A percentile compares a stretch with the other conserved stretches of the same genome.
Conservation (phyloP, 1,140 invertebrate genomes). For the Drosophila miranda region DNA sequence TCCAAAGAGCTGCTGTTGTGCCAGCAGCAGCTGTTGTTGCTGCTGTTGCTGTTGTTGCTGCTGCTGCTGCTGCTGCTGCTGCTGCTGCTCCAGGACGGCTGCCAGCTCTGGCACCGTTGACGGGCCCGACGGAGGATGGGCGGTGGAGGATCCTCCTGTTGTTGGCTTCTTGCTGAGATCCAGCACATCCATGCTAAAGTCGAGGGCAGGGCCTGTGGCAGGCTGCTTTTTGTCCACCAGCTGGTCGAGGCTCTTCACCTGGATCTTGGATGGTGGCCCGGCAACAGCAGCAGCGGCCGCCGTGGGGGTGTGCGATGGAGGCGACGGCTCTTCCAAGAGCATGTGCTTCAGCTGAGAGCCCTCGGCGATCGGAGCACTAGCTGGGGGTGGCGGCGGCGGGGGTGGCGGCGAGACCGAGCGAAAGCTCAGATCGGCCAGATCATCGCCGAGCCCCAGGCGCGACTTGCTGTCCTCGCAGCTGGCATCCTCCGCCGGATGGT, state of each 20-base stretch:
- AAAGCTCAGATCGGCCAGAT: conserved; percentile 72
- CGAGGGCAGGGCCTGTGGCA: conserved; percentile 84
- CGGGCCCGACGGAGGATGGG: conserved; percentile 52
- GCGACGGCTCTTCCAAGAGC: conserved; percentile 52
- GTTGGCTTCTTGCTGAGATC: conserved; percentile 91
- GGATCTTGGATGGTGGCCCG: conserved; percentile 83
- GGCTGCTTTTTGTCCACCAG: conserved; percentile 83
- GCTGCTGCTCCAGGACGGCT: conserved; percentile 67
- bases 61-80: conserved; percentile 83
- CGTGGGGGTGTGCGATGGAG: neutral
- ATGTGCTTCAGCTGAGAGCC: conserved; percentile 83
- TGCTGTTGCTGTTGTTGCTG: conserved; percentile 83
- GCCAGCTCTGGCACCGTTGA: conserved; percentile 63
- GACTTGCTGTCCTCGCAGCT: conserved; percentile 84
- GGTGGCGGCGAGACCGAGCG: conserved; percentile 40
- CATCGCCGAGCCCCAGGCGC: conserved; percentile 27
- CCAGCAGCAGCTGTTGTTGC: conserved; percentile 78
- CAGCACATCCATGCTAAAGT: conserved; percentile 91
- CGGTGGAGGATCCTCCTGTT: conserved; percentile 76
- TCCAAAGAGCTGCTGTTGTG: conserved; percentile 70
- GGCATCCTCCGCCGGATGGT: conserved; percentile 92
- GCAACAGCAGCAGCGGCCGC: neutral
- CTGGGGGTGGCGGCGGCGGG: conserved; percentile 35
- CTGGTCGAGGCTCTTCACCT: conserved; percentile 86
- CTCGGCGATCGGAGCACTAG: conserved; percentile 61